Conservation (phyloP, 2,797 vertebrate species). For the Sebastes diploproa region DNA sequence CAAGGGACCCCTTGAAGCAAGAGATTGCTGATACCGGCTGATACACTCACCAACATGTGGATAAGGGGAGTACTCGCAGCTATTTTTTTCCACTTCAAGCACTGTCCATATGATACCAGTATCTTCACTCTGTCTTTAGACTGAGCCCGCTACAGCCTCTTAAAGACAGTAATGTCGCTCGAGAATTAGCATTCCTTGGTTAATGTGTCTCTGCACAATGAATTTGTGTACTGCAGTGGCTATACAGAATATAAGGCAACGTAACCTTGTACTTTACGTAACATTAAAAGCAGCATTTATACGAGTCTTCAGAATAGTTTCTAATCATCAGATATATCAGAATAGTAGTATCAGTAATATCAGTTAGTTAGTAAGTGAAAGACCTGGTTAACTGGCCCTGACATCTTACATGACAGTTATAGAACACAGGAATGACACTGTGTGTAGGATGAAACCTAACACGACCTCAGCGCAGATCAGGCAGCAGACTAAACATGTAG, state of each 20-base stretch:
- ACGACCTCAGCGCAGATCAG: slow-evolving; percentile 10
- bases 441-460: slow-evolving; percentile 21
- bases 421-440: slow-evolving; percentile 28
- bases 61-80: too few relatives aligned
- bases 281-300: neutral
- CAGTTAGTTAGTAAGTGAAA: neutral
- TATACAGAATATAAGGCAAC: neutral
- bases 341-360: neutral
- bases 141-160: too few relatives aligned
- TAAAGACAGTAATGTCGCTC: too few relatives aligned
- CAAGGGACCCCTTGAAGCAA: neutral
- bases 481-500: slow-evolving; percentile 56
- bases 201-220: neutral
- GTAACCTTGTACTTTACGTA: neutral
- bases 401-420: slow-evolving; percentile 30
- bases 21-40: neutral
- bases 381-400: neutral
- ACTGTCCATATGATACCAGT: too few relatives aligned
- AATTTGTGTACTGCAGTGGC: neutral
- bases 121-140: too few relatives aligned
- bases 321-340: neutral
- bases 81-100: too few relatives aligned
- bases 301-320: neutral
- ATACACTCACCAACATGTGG: neutral
- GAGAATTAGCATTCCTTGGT: too few relatives aligned